Conservation (phyloP, 2,797 vertebrate genomes). For the Sitta carolinensis region DNA sequence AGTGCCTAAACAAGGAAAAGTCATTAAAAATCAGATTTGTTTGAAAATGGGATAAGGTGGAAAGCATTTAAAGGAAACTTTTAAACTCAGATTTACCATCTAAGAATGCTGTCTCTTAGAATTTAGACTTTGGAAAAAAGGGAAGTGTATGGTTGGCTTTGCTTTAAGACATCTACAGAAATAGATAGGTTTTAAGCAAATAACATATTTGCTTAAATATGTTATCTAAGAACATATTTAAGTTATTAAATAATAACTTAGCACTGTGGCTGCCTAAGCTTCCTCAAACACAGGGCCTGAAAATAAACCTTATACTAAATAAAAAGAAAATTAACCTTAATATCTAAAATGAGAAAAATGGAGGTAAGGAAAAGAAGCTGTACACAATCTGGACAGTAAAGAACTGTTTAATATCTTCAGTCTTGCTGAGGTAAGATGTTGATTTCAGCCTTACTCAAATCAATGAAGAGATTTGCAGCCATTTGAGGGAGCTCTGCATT, state of each 20-base stretch:
- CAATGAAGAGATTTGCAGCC: not conserved
- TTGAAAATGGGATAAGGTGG: not conserved
- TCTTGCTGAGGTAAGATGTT: not conserved
- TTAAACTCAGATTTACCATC: not conserved
- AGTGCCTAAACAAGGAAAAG: not conserved
- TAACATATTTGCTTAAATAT: not conserved
- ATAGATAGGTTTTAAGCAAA: not conserved
- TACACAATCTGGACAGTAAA: not conserved
- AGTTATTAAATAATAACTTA: not conserved
- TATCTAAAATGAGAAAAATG: not conserved
- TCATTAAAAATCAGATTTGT: not conserved
- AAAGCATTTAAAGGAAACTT: not conserved
- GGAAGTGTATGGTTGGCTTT: not conserved
- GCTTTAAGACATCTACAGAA: not conserved
- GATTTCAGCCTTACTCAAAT: not conserved
- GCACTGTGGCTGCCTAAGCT: not conserved
- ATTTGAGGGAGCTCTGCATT: not conserved
- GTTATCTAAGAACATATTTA: not conserved
- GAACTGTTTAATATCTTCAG: not conserved
- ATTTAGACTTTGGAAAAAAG: not conserved
- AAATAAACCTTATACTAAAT: not conserved
- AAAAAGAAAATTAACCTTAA: not conserved
- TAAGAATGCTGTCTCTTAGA: not conserved
- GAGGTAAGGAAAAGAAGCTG: not conserved
- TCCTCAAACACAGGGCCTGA: not conserved